Base-by-base conservation (phyloP, 2,797 vertebrate genomes). In the Rhinophrynus dorsalis region DNA sequence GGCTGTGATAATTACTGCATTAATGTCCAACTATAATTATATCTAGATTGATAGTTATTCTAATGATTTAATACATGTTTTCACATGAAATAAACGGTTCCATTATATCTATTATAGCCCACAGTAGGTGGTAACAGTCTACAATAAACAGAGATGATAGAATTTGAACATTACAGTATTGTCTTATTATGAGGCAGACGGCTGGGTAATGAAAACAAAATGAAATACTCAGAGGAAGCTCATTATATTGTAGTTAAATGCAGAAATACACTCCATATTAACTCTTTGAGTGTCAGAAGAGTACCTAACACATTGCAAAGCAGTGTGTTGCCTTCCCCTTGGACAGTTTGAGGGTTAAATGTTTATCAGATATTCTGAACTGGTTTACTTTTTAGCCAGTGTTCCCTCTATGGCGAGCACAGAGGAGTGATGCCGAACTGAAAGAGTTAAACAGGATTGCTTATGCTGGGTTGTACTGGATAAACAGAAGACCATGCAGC, bases 21-120 rank as follows among this genome's bases (percentile, higher is more conserved):
- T 24, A 24, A 24, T 15, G 27, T 8, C n/a, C 27, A 8, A 44
- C 11, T 29, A 29, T 24, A 42, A 11, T 38, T 38, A 51, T 10
- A n/a, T 48, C 12, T 11, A 50, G 51, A 68, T 58, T 68, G 42
- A 18, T 68, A 29, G 42, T 21, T 47, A 47, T 48, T 37, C 42
- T 68, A 59, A 68, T 30, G 33, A 30, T 50, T 57, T 57, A 35
- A 33, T 67, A 47, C 58, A 37, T 33, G 50, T 15, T 69, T 33
- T 23, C 26, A 52, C 47, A 45, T 61, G 17, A 52, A 54, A 26
- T 52, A 23, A 52, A 26, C 29, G n/a, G 57, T 20, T 54, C 15
- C 20, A 35, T 10, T 62, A 44, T 18, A 52, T 50, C 35, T 42
- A 61, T 44, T 69, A 61, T 37, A 12, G 45, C 17, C 26, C 50